phyloP scores from a whole-genome alignment of 1,140 invertebrate species.

The Solenopsis invicta region DNA sequence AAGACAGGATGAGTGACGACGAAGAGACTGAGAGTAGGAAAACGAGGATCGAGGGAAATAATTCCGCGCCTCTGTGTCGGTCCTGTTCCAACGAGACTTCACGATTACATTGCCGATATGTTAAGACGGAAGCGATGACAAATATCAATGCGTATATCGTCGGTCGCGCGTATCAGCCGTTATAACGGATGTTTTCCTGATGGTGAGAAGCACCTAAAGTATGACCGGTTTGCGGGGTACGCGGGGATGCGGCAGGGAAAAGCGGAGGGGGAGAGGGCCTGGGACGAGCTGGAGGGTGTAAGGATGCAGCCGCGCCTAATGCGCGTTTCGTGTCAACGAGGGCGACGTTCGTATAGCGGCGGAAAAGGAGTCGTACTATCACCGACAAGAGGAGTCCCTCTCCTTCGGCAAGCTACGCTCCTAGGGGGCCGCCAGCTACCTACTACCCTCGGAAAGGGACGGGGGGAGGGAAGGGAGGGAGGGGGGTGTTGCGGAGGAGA shows the following conservation, averaged over 20 bases:
- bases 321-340: constrained; percentile 84
- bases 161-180: constrained; percentile 54
- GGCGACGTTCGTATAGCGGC: constrained; percentile 72
- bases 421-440: constrained; percentile 13
- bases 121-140: constrained; percentile 17
- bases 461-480: constrained; percentile 5
- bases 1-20: constrained; percentile 51
- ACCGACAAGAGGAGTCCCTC: constrained; percentile 59
- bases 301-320: constrained; percentile 83
- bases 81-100: neutral
- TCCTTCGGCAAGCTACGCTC: constrained; percentile 62
- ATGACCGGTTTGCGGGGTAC: constrained; percentile 16
- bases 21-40: constrained; percentile 59
- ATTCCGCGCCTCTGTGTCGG: neutral
- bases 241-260: neutral
- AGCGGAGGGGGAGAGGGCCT: neutral
- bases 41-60: constrained; percentile 51
- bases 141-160: constrained; percentile 27
- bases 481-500: constrained; percentile 48
- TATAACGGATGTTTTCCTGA: constrained; percentile 67
- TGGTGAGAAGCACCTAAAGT: constrained; percentile 61
- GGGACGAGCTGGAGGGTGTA: constrained; percentile 73
- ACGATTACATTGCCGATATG: neutral
- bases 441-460: constrained; percentile 7
- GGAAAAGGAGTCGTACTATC: constrained; percentile 76